Evolutionary conservation across 2,797 vertebrate species (phyloP).

Genomic region (Babyrousa celebensis): DNA sequence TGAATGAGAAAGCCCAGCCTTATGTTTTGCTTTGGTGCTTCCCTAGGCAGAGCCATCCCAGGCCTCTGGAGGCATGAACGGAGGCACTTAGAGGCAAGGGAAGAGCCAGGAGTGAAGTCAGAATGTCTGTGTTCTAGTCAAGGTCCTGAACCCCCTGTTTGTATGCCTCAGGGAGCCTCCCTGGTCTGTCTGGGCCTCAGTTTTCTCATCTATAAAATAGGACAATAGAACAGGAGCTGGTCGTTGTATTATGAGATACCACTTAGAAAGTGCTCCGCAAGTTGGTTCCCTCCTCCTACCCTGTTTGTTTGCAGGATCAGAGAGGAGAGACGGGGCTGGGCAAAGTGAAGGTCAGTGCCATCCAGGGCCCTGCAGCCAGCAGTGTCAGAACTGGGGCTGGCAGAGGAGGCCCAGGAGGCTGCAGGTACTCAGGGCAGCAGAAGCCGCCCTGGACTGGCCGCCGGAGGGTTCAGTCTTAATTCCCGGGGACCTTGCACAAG

Average conservation of each 20-base stretch:
- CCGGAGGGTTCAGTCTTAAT: background rate
- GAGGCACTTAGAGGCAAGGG: background rate
- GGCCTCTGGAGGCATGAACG: background rate
- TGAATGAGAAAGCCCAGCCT: background rate
- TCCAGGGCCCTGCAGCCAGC: background rate
- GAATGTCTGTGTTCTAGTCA: background rate
- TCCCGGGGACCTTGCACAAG: background rate
- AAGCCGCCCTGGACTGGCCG: background rate
- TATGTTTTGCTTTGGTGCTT: conserved; percentile 2
- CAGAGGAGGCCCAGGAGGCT: background rate
- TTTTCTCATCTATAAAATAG: background rate
- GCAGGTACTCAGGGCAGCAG: background rate
- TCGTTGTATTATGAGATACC: background rate
- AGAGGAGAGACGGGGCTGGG: background rate
- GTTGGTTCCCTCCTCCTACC: background rate
- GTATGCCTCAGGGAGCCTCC: background rate
- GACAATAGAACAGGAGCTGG: background rate
- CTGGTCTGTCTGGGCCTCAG: background rate
- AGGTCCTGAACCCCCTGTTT: background rate
- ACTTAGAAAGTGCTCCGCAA: background rate
- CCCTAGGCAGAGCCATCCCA: background rate
- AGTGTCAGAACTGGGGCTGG: background rate
- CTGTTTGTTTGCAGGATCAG: background rate
- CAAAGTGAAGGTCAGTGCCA: background rate
- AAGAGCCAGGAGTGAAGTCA: background rate